Base-by-base conservation (phyloP, 2,888 invertebrate species). In the Acronicta psi region DNA sequence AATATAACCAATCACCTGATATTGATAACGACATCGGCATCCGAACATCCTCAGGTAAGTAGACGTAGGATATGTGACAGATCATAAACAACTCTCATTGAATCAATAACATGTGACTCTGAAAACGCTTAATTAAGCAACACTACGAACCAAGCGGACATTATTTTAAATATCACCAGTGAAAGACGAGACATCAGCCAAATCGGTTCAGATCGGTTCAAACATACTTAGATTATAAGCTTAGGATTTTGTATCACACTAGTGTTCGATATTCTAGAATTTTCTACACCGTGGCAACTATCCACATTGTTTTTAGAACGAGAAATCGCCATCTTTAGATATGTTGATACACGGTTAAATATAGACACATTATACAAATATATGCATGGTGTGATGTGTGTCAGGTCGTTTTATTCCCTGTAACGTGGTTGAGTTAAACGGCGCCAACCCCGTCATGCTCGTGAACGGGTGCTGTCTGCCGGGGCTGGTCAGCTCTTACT, bases 21-120 rank as follows among this genome's bases (percentile, higher is more conserved):
- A 67, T 66, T 59, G 38, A 58, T 66, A 69, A 43, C 23, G 69
- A 69, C 47, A 60, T 69, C 17, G 59, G 64, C 53, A 62, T 71
- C 49, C 42, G 2, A 54, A 62, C 37, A 41, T 68, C 47, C 51
- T 14, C 73, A 80, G 76, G 79, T 78, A 69, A 79, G 69, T 57
- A 58, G 41, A 54, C 44, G 40, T 51, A 44, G 36, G 46, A 37
- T 34, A 49, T 56, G 52, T 69, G 59, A 11, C 60, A 55, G 46
- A 31, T 20, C 20, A 67, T 67, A 53, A 69, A 69, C 65, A 60
- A 62, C 44, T 14, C 7, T 23, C 20, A 18, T 44, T 42, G 4
- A 29, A 46, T 58, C 51, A 47, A 69, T 46, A 64, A 50, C 47
- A 63, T 56, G 40, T 42, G 42, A 41, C 17, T n/a, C n/a, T 37